These are phyloP conservation scores for Melolontha melolontha DNA, from an alignment of 2,888 invertebrate genomes.

Conservation along the genomic window DNA sequence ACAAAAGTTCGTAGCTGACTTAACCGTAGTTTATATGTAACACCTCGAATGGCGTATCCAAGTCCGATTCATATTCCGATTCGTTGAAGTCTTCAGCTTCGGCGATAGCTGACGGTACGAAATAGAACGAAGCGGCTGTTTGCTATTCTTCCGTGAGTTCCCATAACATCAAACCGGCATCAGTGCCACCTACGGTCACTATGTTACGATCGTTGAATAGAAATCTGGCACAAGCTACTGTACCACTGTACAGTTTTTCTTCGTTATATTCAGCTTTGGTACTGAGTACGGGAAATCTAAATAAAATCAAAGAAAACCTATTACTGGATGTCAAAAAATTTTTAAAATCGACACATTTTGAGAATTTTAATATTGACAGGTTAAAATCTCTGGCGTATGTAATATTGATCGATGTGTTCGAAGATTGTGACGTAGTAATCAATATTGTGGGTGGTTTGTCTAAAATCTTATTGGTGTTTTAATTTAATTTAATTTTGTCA, in stretches of 20 bases:
- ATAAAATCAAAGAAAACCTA: slow-evolving; percentile 37
- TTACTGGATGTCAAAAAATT: neutral
- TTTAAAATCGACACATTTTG: no score
- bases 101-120: slow-evolving; percentile 48
- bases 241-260: slow-evolving; percentile 88
- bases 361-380: no score
- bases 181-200: slow-evolving; percentile 87
- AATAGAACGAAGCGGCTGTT: slow-evolving; percentile 53
- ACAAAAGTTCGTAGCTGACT: slow-evolving; percentile 6
- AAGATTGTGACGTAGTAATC: no score
- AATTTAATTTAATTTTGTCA: no score
- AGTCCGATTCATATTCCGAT: slow-evolving; percentile 56
- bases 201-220: slow-evolving; percentile 88
- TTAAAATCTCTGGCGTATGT: no score
- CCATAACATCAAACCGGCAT: slow-evolving; percentile 93
- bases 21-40: slow-evolving; percentile 49
- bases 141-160: slow-evolving; percentile 85
- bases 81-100: slow-evolving; percentile 44
- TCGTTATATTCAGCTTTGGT: slow-evolving; percentile 90
- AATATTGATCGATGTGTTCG: no score
- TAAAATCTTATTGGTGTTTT: no score
- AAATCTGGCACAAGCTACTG: slow-evolving; percentile 84
- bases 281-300: slow-evolving; percentile 86
- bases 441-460: no score
- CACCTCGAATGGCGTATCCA: slow-evolving; percentile 61